Conservation (phyloP, 2,888 invertebrate species). For the Odontocerum albicorne region DNA sequence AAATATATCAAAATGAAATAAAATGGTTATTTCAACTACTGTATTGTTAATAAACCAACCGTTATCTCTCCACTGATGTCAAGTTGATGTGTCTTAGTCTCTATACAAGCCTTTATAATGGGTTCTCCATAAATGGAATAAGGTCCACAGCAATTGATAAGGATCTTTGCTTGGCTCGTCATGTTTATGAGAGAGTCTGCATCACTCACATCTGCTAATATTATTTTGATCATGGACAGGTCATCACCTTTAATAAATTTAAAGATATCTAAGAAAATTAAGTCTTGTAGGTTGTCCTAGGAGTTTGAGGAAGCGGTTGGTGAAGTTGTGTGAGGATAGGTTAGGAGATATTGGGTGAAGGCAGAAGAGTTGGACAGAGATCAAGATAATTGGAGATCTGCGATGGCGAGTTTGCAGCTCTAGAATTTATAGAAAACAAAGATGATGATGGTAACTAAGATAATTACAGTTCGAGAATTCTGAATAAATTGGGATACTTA, state of each 20-base stretch:
- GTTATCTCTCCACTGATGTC: slow-evolving; percentile 95
- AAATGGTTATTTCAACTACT: too few species aligned
- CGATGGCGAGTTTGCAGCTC: too few species aligned
- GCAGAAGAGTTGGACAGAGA: too few species aligned
- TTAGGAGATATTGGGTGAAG: too few species aligned
- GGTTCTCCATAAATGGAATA: slow-evolving; percentile 85
- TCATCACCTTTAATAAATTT: slow-evolving; percentile 52
- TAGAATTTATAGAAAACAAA: too few species aligned
- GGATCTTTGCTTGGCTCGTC: slow-evolving; percentile 74
- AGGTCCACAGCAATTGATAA: slow-evolving; percentile 94
- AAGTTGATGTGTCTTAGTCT: slow-evolving; percentile 80
- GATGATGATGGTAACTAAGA: too few species aligned
- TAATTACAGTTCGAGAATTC: too few species aligned
- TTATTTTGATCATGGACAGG: slow-evolving; percentile 62
- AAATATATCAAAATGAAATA: too few species aligned
- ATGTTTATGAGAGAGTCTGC: slow-evolving; percentile 75
- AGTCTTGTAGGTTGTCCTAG: not conserved
- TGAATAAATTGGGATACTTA: too few species aligned
- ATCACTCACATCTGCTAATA: slow-evolving; percentile 79
- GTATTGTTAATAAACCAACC: too few species aligned
- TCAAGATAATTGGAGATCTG: too few species aligned
- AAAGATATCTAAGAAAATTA: not conserved
- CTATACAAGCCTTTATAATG: slow-evolving; percentile 86
- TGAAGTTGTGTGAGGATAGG: too few species aligned
- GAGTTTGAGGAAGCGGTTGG: not conserved